phyloP scores from a whole-genome alignment of 2,113 vertebrate genomes.

The Hippocampus comes region DNA sequence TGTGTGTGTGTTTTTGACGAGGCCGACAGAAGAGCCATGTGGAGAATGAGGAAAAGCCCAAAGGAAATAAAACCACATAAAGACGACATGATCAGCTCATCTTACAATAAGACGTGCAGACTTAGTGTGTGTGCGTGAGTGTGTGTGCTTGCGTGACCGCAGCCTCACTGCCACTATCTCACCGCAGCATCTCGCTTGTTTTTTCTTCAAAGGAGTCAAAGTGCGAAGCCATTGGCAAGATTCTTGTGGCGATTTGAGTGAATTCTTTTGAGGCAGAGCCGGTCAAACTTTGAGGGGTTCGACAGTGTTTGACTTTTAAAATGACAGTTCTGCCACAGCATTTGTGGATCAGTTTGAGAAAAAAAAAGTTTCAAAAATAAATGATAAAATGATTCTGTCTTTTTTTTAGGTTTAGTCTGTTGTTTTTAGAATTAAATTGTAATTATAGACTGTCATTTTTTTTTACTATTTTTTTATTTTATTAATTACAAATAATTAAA shows the following conservation, averaged over 20 bases:
- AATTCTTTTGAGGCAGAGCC: neutral
- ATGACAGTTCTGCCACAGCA: neutral
- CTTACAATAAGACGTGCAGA: conserved; percentile 42
- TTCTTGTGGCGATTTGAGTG: neutral
- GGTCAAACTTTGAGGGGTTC: neutral
- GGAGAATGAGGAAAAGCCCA: conserved; percentile 15
- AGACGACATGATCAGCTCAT: conserved; percentile 22
- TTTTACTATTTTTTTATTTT: too few relatives aligned
- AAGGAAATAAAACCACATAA: conserved; percentile 24
- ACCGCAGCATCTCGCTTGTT: neutral
- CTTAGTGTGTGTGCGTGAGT: conserved; percentile 30
- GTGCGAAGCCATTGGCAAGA: neutral
- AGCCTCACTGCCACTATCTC: neutral
- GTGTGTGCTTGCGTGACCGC: conserved; percentile 29
- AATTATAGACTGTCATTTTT: too few relatives aligned
- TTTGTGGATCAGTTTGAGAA: neutral
- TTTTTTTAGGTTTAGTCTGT: too few relatives aligned
- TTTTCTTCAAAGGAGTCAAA: neutral
- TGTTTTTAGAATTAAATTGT: too few relatives aligned
- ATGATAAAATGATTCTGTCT: too few relatives aligned
- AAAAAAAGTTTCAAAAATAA: too few relatives aligned
- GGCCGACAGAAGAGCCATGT: conserved; percentile 56
- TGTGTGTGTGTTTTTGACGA: conserved; percentile 53
- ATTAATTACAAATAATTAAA: too few relatives aligned
- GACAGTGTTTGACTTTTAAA: neutral